Conservation (phyloP, 2,113 vertebrate genomes). For the Coregonus clupeaformis region DNA sequence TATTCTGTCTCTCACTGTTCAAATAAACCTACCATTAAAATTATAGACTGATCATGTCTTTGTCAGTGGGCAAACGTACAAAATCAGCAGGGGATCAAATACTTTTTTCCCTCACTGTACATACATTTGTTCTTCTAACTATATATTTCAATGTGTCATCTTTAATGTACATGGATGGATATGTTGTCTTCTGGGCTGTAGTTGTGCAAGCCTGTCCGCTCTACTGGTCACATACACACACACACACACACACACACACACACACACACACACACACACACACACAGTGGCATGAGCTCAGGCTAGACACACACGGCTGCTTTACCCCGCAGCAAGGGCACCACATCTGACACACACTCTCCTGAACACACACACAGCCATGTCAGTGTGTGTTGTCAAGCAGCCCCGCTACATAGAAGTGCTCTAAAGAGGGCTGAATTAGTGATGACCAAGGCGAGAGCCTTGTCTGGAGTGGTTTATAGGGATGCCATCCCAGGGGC, state of each 20-base stretch:
- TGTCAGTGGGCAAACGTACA: too few species aligned
- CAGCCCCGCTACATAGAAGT: slow-evolving; percentile 51
- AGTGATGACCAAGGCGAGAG: slow-evolving; percentile 51
- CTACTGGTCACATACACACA: neutral
- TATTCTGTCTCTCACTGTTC: too few species aligned
- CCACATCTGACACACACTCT: slow-evolving; percentile 26
- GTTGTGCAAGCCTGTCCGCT: too few species aligned
- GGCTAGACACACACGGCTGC: slow-evolving; percentile 22
- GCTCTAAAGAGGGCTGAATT: slow-evolving; percentile 63
- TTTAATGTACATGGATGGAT: too few species aligned
- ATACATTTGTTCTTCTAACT: too few species aligned
- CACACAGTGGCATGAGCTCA: neutral
- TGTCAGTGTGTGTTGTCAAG: slow-evolving; percentile 12
- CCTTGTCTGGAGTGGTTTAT: neutral
- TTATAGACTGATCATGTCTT: too few species aligned
- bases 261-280: neutral
- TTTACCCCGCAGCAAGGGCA: slow-evolving; percentile 21
- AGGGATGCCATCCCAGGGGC: neutral
- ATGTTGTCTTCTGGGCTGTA: too few species aligned
- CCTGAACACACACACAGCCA: slow-evolving; percentile 17
- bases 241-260: too few species aligned
- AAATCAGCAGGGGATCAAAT: too few species aligned
- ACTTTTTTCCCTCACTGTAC: too few species aligned
- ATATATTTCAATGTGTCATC: too few species aligned
- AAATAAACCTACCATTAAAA: too few species aligned